phyloP scores from a whole-genome alignment of 2,797 vertebrate genomes.

The Anabas testudineus region DNA sequence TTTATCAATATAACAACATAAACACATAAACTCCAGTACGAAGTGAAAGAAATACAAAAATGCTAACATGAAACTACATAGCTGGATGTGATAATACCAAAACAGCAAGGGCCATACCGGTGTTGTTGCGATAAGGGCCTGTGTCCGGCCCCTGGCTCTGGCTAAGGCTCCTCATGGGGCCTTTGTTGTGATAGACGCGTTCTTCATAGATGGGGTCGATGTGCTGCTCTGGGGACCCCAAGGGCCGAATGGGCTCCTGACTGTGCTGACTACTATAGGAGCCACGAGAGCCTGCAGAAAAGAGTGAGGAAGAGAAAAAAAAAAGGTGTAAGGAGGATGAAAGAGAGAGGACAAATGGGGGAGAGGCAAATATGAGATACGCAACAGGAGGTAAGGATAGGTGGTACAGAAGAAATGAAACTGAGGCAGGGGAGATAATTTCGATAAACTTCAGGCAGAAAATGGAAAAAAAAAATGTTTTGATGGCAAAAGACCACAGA shows the following conservation, averaged over 20 bases:
- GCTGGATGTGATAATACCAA: slow-evolving; percentile 7
- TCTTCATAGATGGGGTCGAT: slow-evolving; percentile 99
- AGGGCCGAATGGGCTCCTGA: slow-evolving; percentile 92
- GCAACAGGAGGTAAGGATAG: background rate
- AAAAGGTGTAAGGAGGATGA: background rate
- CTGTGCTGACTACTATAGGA: slow-evolving; percentile 97
- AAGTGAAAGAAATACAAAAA: background rate
- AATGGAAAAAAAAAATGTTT: background rate
- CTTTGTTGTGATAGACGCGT: slow-evolving; percentile 97
- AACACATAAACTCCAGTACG: background rate
- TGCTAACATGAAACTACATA: background rate
- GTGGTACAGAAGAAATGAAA: background rate
- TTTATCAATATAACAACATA: no score
- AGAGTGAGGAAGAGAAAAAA: slow-evolving; percentile 2
- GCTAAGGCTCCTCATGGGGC: slow-evolving; percentile 96
- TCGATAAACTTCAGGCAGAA: background rate
- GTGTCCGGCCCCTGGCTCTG: slow-evolving; percentile 96
- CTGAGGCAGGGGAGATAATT: background rate
- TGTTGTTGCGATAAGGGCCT: slow-evolving; percentile 94
- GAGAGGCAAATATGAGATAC: background rate
- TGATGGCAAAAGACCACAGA: background rate
- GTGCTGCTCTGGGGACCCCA: slow-evolving; percentile 97
- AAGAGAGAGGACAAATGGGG: background rate
- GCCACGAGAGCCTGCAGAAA: slow-evolving; percentile 89
- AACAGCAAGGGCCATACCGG: slow-evolving; percentile 82